Conservation (phyloP, 2,888 invertebrate species). For the Chouioia cunea region DNA sequence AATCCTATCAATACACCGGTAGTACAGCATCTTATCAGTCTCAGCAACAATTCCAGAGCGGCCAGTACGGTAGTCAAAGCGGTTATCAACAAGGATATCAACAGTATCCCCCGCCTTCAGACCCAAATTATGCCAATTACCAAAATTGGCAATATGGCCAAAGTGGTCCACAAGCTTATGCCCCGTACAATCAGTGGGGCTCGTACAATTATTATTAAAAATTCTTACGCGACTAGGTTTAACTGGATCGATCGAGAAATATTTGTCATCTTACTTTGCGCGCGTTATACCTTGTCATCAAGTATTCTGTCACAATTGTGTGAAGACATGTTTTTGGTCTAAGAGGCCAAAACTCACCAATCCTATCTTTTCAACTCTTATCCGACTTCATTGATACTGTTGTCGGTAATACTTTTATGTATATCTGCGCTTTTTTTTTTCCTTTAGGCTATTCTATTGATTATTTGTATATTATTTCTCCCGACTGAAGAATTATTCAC, state of each 20-base stretch:
- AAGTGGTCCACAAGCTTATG: slow-evolving; percentile 66
- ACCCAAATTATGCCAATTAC: slow-evolving; percentile 67
- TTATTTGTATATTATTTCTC: slow-evolving; percentile 35
- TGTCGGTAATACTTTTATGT: slow-evolving; percentile 34
- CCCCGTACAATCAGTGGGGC: slow-evolving; percentile 67
- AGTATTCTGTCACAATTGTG: not conserved
- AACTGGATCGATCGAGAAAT: no score
- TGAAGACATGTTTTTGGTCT: no score
- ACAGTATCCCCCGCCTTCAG: slow-evolving; percentile 66
- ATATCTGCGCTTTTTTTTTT: slow-evolving; percentile 27
- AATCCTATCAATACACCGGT: slow-evolving; percentile 67
- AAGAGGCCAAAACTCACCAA: no score
- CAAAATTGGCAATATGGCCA: slow-evolving; percentile 67
- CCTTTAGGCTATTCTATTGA: slow-evolving; percentile 28
- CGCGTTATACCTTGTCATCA: not conserved
- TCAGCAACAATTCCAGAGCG: slow-evolving; percentile 66
- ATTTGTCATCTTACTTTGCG: no score
- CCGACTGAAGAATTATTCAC: slow-evolving; percentile 15
- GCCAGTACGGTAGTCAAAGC: slow-evolving; percentile 71
- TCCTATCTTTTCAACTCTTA: no score
- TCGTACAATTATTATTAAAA: slow-evolving; percentile 66
- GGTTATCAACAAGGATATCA: slow-evolving; percentile 70
- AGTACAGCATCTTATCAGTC: slow-evolving; percentile 65
- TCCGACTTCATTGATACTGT: not conserved
- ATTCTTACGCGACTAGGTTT: no score